Base-by-base conservation (phyloP, 2,888 invertebrate genomes). In the Adelphocoris suturalis region DNA sequence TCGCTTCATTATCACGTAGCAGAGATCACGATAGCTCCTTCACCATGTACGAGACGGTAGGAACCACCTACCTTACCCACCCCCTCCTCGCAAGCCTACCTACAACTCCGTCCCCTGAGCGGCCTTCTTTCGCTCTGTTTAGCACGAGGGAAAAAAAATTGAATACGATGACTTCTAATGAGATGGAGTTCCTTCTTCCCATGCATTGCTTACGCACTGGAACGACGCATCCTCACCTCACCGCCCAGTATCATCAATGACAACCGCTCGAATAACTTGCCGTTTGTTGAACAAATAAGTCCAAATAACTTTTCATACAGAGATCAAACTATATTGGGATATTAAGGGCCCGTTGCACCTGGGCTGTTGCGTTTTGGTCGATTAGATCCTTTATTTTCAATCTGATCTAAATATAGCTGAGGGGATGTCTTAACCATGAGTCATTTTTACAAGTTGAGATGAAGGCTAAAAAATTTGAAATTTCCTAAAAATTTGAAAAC, bases 131-230 rank as follows among this genome's bases (percentile, higher is more conserved):
- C 47, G 46, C 78, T 76, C 78, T 46, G 68, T 68, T 23, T 78
- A 16, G 78, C 46, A 78, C 46, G 46, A 46, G 1, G 11, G 16
- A 46, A 46, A 68, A 76, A 28, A 78, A 78, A 28, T 16, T 46
- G 46, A 78, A 78, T 78, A 78, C 47, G 78, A 78, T 78, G 78
- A 78, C 78, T 78, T 16, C 78, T 78, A 78, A 78, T 78, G 78
- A 78, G 78, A 16, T 46, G 37, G 78, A 47, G 78, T 78, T 78
- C 78, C 68, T 78, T 28, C 46, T 78, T 78, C 78, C 78, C 78
- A 78, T 78, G 78, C 78, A 78, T 78, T 78, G 78, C 37, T 78
- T 46, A 78, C 46, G 14, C 46, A 3, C 68, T 23, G 68, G 68
- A 68, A 68, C 68, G 23, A 68, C 68, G 68, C 68, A 68, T 23